Evolutionary conservation across 2,113 vertebrate species (phyloP).

Genomic region (human (Homo sapiens)): DNA sequence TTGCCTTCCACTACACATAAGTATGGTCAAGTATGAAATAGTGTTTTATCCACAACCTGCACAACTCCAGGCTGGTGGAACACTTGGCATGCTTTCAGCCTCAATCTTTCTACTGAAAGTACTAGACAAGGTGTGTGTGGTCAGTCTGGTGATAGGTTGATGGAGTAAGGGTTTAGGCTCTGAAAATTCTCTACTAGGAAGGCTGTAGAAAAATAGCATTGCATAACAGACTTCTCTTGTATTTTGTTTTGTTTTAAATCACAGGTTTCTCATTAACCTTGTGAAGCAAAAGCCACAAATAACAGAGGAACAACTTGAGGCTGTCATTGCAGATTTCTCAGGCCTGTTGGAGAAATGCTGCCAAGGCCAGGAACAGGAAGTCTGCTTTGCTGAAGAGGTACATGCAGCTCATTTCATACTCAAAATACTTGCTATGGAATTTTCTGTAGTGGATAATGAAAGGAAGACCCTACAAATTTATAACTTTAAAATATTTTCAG

Average conservation of each 20-base stretch:
- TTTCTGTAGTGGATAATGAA: not conserved
- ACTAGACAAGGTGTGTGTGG: not conserved
- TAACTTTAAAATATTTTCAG: not conserved
- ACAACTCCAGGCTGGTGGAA: not conserved
- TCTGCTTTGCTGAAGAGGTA: conserved; percentile 82
- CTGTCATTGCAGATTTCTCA: conserved; percentile 72
- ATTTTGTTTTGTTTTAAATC: conserved; percentile 38
- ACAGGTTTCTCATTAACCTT: conserved; percentile 83
- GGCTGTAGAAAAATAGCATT: not conserved
- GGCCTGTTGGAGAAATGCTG: conserved; percentile 81
- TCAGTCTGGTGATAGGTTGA: not conserved
- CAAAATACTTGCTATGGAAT: no score
- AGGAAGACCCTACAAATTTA: not conserved
- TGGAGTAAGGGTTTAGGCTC: not conserved
- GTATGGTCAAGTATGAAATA: not conserved
- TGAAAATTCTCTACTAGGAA: not conserved
- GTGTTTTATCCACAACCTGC: not conserved
- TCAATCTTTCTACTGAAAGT: not conserved
- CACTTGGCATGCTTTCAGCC: not conserved
- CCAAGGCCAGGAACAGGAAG: conserved; percentile 40
- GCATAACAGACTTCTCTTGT: not conserved
- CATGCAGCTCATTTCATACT: not conserved
- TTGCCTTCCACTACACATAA: not conserved
- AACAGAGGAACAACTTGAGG: conserved; percentile 78
- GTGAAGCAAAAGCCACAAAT: conserved; percentile 82